Conservation (phyloP, 2,797 vertebrate species). For the Dallia pectoralis region DNA sequence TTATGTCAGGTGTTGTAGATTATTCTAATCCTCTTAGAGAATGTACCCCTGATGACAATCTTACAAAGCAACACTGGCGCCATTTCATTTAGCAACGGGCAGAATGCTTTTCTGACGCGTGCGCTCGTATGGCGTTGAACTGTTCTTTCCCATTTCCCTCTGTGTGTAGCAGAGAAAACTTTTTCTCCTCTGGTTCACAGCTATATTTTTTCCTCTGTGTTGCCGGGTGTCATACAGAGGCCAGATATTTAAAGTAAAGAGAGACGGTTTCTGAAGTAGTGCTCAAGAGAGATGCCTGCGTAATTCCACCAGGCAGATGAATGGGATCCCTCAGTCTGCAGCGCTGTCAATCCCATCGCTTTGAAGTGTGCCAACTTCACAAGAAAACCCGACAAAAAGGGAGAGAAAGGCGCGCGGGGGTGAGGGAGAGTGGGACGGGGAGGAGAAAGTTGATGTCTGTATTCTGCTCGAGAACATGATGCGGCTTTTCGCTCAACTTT, state of each 20-base stretch:
- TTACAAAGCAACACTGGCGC: slow-evolving; percentile 34
- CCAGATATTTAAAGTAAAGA: slow-evolving; percentile 78
- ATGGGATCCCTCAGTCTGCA: slow-evolving; percentile 72
- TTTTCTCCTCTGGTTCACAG: slow-evolving; percentile 2
- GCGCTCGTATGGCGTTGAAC: slow-evolving; percentile 43
- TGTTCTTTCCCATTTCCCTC: slow-evolving; percentile 19
- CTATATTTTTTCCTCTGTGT: slow-evolving; percentile 45
- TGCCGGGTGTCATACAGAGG: slow-evolving; percentile 72
- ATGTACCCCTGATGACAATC: slow-evolving; percentile 19
- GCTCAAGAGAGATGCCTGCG: slow-evolving; percentile 73
- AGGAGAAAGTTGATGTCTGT: slow-evolving; percentile 65
- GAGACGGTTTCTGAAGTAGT: slow-evolving; percentile 70
- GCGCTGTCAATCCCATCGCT: slow-evolving; percentile 70
- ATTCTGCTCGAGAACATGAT: slow-evolving; percentile 56
- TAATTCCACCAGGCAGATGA: slow-evolving; percentile 76
- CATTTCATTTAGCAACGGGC: slow-evolving; percentile 54
- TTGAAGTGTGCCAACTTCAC: slow-evolving; percentile 78
- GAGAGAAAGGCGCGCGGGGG: slow-evolving; percentile 28
- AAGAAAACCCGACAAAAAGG: slow-evolving; percentile 61
- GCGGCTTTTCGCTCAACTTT: slow-evolving; percentile 41
- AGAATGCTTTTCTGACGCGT: slow-evolving; percentile 56
- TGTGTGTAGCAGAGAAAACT: slow-evolving; percentile 23
- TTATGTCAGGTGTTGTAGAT: slow-evolving; percentile 8
- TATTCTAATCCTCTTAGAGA: slow-evolving; percentile 16
- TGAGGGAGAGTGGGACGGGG: slow-evolving; percentile 27